Base-by-base conservation (phyloP, 2,888 invertebrate species). In the Gnatocerus cornutus region DNA sequence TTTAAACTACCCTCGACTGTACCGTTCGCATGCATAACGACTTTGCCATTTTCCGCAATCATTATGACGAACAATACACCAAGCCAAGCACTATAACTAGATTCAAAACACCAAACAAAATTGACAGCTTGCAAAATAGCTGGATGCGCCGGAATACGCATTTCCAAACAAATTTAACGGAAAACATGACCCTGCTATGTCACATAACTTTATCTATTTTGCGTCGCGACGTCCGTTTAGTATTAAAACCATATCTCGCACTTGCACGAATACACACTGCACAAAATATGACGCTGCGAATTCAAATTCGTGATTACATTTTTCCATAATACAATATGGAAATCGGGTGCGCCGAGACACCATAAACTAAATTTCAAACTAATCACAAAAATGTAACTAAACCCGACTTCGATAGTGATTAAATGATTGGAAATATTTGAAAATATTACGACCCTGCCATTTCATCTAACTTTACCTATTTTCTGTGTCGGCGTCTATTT, bases 1-100 rank as follows among this genome's bases (percentile, higher is more conserved):
- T 64, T 64, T 64, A 55, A 55, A 53, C 50, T 52, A 55, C 55
- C 33, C 64, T 64, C 50, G 50, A 29, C 50, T 62, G 62, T 52
- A 62, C 62, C 14, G 37, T 64, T 55, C 29, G 55, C 55, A 64
- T 64, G 41, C 46, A 45, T 55, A 50, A 52, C 63, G 14, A 43
- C 29, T n/a, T 10, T 4, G 10, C 9, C 64, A 10, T 39, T 21
- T 53, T 55, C 43, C 53, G 13, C 55, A 55, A 64, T 64, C 53
- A 64, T 64, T 55, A 64, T 55, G 33, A 27, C 21, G 29, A 55
- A 37, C 16, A 53, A 64, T 46, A 37, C 48, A 37, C 50, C 29
- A 59, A 59, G 45, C 45, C 14, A 27, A 5, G 8, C 16, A 29
- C 55, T 55, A 39, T 16, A 29, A 43, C 58, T n/a, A 64, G 27